phyloP scores from a whole-genome alignment of 2,113 vertebrate genomes.

The Gopherus flavomarginatus region DNA sequence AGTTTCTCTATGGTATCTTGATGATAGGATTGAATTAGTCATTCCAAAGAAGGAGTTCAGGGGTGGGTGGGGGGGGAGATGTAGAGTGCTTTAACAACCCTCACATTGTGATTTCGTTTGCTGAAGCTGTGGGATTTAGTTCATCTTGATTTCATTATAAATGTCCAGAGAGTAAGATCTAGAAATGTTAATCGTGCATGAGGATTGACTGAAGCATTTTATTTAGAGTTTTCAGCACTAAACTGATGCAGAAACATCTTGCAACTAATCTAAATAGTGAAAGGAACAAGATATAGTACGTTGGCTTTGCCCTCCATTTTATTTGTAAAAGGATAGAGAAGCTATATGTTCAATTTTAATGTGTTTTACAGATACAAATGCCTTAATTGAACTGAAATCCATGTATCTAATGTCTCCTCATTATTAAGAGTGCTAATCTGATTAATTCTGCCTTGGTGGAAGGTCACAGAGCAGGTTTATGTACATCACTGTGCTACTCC shows the following conservation, averaged over 20 bases:
- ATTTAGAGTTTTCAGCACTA: neutral
- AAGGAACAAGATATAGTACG: accelerated
- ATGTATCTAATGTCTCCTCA: neutral
- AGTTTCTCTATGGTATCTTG: neutral
- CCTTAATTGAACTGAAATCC: neutral
- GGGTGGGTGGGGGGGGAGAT: too few species aligned
- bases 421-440: accelerated
- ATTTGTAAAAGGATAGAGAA: accelerated
- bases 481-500: too few species aligned
- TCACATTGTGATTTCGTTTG: neutral
- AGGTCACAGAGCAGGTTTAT: accelerated
- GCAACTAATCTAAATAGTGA: neutral
- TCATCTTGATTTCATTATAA: neutral
- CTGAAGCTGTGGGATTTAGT: accelerated
- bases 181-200: neutral
- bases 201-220: neutral
- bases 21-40: accelerated
- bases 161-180: neutral
- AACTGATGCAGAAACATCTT: neutral
- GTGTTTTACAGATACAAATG: neutral
- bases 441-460: accelerated
- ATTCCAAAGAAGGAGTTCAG: neutral
- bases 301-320: too few species aligned
- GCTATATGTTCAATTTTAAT: neutral
- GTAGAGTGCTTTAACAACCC: neutral